These are phyloP conservation scores for Ditylenchus dipsaci DNA, from an alignment of 1,140 invertebrate genomes.

Conservation along the genomic window DNA sequence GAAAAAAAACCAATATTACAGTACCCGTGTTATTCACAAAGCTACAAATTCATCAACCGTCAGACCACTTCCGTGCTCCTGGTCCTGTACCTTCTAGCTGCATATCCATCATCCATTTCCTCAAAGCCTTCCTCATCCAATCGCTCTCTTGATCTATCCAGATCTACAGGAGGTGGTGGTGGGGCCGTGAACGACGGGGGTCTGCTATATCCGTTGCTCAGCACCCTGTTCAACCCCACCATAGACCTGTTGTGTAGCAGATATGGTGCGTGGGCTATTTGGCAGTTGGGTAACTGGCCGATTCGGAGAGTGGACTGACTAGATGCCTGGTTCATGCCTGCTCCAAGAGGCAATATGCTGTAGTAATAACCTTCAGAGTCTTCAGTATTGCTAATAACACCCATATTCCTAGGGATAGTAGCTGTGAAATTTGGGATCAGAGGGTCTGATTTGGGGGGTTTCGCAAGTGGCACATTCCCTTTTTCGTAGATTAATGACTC, in stretches of 20 bases:
- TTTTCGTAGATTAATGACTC: not conserved
- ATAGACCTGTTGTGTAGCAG: not conserved
- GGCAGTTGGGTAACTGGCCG: not conserved
- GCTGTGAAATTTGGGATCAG: not conserved
- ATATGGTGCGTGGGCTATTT: not conserved
- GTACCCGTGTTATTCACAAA: too few species aligned
- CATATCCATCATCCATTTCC: too few species aligned
- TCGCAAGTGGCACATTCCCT: not conserved
- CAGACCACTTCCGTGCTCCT: too few species aligned
- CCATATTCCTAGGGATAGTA: not conserved
- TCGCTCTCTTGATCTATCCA: too few species aligned
- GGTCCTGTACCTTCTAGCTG: too few species aligned
- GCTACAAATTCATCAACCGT: too few species aligned
- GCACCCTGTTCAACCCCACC: not conserved
- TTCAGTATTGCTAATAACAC: not conserved
- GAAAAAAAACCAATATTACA: too few species aligned
- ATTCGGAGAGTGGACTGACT: not conserved
- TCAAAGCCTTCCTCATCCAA: too few species aligned
- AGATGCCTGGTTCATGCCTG: not conserved
- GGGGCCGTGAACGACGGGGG: not conserved
- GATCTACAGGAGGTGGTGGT: not conserved
- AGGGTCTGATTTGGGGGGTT: not conserved
- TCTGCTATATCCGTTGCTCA: not conserved
- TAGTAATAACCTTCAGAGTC: not conserved
- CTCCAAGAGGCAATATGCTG: not conserved